phyloP scores from a whole-genome alignment of 2,888 invertebrate species.

The Drosophila dives region DNA sequence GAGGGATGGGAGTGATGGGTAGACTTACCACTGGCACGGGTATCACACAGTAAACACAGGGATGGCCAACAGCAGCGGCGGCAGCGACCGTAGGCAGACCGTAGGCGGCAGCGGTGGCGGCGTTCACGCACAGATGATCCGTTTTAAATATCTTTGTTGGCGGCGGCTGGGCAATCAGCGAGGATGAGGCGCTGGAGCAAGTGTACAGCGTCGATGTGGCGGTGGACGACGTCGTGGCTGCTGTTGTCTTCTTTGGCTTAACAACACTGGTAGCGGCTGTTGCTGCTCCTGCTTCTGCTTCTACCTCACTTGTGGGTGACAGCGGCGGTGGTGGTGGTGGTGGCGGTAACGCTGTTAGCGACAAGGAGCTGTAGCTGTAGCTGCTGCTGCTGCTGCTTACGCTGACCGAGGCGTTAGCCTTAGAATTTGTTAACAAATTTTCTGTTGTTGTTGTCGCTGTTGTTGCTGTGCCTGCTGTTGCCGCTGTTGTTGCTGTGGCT shows the following conservation, averaged over 20 bases:
- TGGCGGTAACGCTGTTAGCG: constrained; percentile 27
- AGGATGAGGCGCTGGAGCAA: constrained; percentile 79
- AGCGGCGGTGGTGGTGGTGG: constrained; percentile 35
- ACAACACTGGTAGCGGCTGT: constrained; percentile 21
- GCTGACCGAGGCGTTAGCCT: constrained; percentile 68
- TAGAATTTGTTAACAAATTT: constrained; percentile 55
- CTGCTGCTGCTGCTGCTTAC: constrained; percentile 26
- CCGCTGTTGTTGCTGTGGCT: constrained; percentile 13
- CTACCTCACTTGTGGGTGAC: constrained; percentile 22
- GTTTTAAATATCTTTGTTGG: constrained; percentile 84
- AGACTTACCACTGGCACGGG: constrained; percentile 83
- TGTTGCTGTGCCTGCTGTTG: constrained; percentile 22
- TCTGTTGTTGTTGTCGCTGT: constrained; percentile 28
- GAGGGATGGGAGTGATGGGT: background rate
- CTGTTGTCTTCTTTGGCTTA: constrained; percentile 25
- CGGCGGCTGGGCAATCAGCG: constrained; percentile 82
- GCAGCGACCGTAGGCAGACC: constrained; percentile 82
- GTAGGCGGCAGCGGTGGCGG: constrained; percentile 81
- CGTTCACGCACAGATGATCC: constrained; percentile 83
- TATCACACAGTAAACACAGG: constrained; percentile 84
- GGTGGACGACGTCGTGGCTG: constrained; percentile 47
- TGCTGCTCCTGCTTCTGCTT: constrained; percentile 17
- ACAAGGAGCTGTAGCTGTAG: constrained; percentile 19
- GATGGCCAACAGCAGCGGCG: constrained; percentile 83
- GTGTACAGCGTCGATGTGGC: constrained; percentile 70